Conservation (phyloP, 2,113 vertebrate species). For the Aegithalos caudatus region DNA sequence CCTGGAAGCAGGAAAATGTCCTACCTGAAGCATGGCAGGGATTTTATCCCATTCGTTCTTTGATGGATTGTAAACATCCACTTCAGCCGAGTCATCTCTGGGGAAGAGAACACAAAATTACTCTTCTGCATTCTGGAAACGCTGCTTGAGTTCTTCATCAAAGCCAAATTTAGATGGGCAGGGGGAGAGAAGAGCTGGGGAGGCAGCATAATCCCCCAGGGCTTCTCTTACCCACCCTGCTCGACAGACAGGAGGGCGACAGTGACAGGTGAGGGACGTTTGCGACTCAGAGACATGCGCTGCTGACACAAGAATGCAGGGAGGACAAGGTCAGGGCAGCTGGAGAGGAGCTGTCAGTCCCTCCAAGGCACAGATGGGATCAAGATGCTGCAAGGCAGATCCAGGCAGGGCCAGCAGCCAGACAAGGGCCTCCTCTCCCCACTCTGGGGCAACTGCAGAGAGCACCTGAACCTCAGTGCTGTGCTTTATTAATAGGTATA, state of each 20-base stretch:
- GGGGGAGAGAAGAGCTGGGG: neutral
- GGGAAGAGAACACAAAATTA: neutral
- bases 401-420: neutral
- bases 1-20: rapidly evolving
- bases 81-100: constrained; percentile 93
- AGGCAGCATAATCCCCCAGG: neutral
- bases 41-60: constrained; percentile 96
- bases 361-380: neutral
- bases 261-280: constrained; percentile 48
- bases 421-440: neutral
- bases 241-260: neutral
- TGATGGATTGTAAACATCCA: constrained; percentile 89
- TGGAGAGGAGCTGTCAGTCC: neutral
- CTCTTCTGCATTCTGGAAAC: neutral
- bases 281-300: rapidly evolving
- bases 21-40: constrained; percentile 92
- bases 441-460: neutral
- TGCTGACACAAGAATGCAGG: neutral
- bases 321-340: neutral
- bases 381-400: neutral
- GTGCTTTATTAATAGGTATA: neutral
- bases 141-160: neutral
- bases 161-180: neutral
- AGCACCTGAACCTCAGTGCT: neutral
- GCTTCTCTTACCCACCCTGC: neutral